Evolutionary conservation across 2,113 vertebrate genomes (phyloP).

Genomic region (Anhinga anhinga): DNA sequence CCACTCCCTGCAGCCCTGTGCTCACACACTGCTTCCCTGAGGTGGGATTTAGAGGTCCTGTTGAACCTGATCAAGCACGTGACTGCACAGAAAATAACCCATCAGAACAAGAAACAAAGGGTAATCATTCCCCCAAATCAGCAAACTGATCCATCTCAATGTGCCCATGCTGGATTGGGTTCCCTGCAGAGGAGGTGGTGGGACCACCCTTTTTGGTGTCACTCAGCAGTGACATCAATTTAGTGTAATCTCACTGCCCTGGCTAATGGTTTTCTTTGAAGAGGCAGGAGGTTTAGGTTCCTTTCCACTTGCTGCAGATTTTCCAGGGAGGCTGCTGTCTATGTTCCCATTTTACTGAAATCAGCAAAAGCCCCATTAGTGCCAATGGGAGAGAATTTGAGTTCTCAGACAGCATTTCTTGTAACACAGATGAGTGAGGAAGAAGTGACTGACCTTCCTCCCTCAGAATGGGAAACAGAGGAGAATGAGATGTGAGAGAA

Average conservation of each 20-base stretch:
- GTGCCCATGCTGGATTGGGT: background rate
- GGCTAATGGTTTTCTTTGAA: background rate
- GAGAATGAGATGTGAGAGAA: background rate
- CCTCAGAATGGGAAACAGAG: background rate
- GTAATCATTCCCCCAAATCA: background rate
- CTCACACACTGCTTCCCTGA: background rate
- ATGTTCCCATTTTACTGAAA: background rate
- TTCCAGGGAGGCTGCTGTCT: background rate
- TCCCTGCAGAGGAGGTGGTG: background rate
- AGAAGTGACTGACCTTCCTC: background rate
- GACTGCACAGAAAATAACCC: background rate
- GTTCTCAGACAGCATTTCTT: background rate
- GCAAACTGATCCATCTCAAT: background rate
- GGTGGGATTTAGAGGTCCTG: background rate
- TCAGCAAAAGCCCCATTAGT: background rate
- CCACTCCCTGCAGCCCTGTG: background rate
- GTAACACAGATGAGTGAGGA: background rate
- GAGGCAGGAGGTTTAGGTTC: background rate
- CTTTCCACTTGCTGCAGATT: background rate
- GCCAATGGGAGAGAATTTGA: background rate
- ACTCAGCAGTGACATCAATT: background rate
- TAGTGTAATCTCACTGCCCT: background rate
- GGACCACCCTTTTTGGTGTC: background rate
- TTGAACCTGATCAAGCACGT: background rate
- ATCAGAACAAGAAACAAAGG: background rate